Evolutionary conservation across 2,888 invertebrate species (phyloP).

Genomic region (Ochropleura plecta): DNA sequence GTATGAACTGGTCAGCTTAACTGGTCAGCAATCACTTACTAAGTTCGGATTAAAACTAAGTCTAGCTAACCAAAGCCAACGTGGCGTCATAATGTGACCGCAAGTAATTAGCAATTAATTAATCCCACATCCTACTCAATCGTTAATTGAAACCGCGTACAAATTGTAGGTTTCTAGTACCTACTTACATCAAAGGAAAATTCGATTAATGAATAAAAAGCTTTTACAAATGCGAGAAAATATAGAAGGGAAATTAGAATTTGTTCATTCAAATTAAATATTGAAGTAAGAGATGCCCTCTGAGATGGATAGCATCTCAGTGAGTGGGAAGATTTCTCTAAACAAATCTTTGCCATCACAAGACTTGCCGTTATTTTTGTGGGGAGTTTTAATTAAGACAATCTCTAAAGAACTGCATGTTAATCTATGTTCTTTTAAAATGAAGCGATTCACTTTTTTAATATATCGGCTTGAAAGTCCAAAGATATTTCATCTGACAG

Average conservation of each 20-base stretch:
- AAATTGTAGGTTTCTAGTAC: conserved; percentile 17
- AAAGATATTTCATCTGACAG: background rate
- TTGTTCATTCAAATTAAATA: conserved; percentile 63
- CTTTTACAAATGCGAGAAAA: conserved; percentile 46
- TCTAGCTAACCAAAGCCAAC: conserved; percentile 8
- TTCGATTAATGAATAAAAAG: conserved; percentile 59
- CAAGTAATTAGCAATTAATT: conserved; percentile 54
- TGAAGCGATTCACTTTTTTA: background rate
- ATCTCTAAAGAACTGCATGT: background rate
- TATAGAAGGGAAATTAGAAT: conserved; percentile 59
- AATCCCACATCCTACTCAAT: conserved; percentile 24
- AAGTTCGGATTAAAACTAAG: conserved; percentile 40
- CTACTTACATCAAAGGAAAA: conserved; percentile 53
- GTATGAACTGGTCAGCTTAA: conserved; percentile 38
- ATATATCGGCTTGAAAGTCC: no score
- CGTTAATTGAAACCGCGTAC: conserved; percentile 19
- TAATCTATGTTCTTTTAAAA: background rate
- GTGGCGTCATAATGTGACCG: conserved; percentile 27
- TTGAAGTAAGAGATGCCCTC: conserved; percentile 53
- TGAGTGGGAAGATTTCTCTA: conserved; percentile 32
- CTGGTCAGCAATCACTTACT: conserved; percentile 49
- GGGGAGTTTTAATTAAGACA: conserved; percentile 33
- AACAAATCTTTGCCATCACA: conserved; percentile 38
- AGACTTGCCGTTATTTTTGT: conserved; percentile 31
- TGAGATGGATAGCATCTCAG: conserved; percentile 1